Percentiles rank a stretch among this genome's conserved stretches.
phyloP scores from a whole-genome alignment of 2,113 vertebrate genomes.

The Illadopsis cleaveri region DNA sequence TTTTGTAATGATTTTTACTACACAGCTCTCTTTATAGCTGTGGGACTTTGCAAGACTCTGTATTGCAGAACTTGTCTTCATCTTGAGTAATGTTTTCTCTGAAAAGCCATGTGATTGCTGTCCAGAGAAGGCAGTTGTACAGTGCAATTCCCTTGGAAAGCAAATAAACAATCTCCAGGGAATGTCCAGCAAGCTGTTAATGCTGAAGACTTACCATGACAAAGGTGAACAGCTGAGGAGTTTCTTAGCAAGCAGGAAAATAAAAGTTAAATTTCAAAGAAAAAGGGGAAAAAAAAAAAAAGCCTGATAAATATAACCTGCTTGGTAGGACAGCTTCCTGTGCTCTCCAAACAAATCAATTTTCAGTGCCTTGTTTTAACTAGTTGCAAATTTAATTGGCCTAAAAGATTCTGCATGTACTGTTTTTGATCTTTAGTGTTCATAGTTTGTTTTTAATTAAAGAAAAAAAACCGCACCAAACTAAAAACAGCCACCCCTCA shows the following conservation, averaged over 20 bases:
- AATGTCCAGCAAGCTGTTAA: not conserved
- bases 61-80: not conserved
- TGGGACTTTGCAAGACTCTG: not conserved
- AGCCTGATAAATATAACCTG: not conserved
- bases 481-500: rapidly evolving
- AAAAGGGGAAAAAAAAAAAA: rapidly evolving
- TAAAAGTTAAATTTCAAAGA: not conserved
- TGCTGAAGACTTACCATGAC: not conserved
- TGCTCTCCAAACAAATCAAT: not conserved
- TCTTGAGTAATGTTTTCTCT: not conserved
- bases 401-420: not conserved
- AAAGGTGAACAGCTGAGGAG: not conserved
- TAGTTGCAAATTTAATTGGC: not conserved
- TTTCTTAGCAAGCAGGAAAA: not conserved
- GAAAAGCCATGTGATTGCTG: rapidly evolving
- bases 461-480: not conserved
- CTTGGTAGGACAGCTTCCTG: not conserved
- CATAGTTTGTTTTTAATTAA: not conserved
- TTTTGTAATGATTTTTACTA: not conserved
- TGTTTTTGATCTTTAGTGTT: not conserved
- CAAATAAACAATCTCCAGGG: not conserved
- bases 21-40: not conserved
- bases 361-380: not conserved
- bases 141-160: not conserved
- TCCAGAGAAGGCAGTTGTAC: not conserved